A percentile compares a stretch with the other conserved stretches of the same genome.
These are phyloP conservation scores for Oplegnathus fasciatus DNA, from an alignment of 2,113 vertebrate species.

Conservation along the genomic window DNA sequence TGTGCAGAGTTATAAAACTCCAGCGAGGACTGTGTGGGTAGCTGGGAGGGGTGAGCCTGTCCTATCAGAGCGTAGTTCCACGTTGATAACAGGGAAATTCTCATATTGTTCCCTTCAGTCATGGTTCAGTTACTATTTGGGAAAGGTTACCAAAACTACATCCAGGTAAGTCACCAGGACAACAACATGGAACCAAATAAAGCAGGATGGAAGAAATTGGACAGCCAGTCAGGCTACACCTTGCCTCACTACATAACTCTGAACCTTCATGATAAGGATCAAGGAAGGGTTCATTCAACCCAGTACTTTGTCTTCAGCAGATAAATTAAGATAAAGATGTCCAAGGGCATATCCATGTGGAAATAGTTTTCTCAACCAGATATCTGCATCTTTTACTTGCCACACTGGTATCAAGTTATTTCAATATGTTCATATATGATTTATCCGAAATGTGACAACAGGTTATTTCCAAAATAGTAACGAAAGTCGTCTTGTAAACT, in stretches of 20 bases:
- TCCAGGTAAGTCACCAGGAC: slow-evolving; percentile 32
- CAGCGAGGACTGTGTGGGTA: slow-evolving; percentile 64
- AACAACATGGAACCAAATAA: slow-evolving; percentile 35
- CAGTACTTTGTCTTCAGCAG: slow-evolving; percentile 53
- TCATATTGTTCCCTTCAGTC: slow-evolving; percentile 38
- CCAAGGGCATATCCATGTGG: not conserved
- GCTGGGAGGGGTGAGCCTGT: slow-evolving; percentile 23
- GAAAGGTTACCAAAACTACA: slow-evolving; percentile 54
- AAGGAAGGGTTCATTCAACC: slow-evolving; percentile 47
- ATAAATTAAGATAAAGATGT: slow-evolving; percentile 53
- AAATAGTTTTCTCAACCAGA: slow-evolving; percentile 14
- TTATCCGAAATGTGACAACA: not conserved
- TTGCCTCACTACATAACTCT: slow-evolving; percentile 4
- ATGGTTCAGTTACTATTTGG: slow-evolving; percentile 26
- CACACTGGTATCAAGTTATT: slow-evolving; percentile 3
- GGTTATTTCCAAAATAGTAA: slow-evolving; percentile 24
- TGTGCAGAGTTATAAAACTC: slow-evolving; percentile 71
- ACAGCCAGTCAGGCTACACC: not conserved
- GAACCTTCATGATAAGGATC: slow-evolving; percentile 56
- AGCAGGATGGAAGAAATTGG: not conserved
- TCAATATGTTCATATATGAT: not conserved
- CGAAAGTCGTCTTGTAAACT: not conserved
- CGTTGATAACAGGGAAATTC: slow-evolving; percentile 72
- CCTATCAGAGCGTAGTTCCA: slow-evolving; percentile 55
- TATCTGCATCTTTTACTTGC: not conserved